phyloP scores from a whole-genome alignment of 2,797 vertebrate species.

The Crocidura indochinensis region DNA sequence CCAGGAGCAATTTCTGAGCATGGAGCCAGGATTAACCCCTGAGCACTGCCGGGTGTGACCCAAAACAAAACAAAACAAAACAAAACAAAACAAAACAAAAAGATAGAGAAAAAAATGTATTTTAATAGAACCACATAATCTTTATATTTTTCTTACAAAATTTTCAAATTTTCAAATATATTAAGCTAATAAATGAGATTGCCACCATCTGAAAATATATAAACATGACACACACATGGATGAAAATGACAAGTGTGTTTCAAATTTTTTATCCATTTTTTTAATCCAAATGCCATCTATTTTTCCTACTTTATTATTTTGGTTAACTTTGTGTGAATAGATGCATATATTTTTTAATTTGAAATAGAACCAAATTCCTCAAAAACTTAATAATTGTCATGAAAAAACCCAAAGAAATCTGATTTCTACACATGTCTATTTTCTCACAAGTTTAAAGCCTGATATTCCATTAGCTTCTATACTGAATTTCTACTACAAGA shows the following conservation, averaged over 20 bases:
- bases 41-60: no score
- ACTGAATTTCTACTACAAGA: neutral
- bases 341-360: neutral
- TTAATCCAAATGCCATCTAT: neutral
- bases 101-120: neutral
- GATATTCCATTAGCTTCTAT: neutral
- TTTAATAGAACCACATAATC: neutral
- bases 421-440: neutral
- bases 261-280: neutral
- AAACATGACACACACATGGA: neutral
- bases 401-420: neutral
- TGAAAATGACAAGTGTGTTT: neutral
- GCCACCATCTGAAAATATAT: neutral
- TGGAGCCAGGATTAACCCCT: no score
- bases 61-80: no score
- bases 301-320: constrained; percentile 34
- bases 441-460: neutral
- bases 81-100: no score
- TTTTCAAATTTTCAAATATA: neutral
- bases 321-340: neutral
- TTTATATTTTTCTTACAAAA: neutral
- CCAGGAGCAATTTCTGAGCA: no score
- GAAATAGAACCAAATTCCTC: neutral
- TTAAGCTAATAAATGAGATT: neutral
- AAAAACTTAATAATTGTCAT: constrained; percentile 5